Conservation (phyloP, 2,888 invertebrate species). For the Argyra leucocephala region DNA sequence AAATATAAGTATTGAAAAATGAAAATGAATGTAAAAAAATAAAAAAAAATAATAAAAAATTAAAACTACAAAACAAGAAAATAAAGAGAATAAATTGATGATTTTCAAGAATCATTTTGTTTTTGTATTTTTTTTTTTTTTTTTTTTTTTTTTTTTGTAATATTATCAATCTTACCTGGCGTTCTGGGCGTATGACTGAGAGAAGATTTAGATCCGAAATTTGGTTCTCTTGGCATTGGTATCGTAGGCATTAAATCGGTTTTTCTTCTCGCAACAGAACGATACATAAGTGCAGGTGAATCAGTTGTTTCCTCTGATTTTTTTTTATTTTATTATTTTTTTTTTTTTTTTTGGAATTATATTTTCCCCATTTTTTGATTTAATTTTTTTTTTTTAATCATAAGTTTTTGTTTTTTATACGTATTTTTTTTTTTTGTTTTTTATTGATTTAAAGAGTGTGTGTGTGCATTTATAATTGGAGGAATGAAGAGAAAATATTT, state of each 20-base stretch:
- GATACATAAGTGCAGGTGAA: constrained; percentile 54
- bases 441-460: no score
- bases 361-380: constrained; percentile 16
- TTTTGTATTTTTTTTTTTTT: no score
- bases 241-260: constrained; percentile 86
- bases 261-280: constrained; percentile 72
- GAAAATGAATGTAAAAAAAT: not conserved
- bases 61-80: constrained; percentile 16
- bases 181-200: constrained; percentile 42
- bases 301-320: constrained; percentile 42
- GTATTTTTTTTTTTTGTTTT: no score
- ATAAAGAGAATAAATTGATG: constrained; percentile 17
- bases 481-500: constrained; percentile 17
- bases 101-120: constrained; percentile 7
- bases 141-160: constrained; percentile 15
- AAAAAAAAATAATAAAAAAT: constrained; percentile 8
- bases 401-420: no score
- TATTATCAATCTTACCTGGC: constrained; percentile 39
- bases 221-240: constrained; percentile 60
- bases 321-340: constrained; percentile 20
- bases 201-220: constrained; percentile 47
- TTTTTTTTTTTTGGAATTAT: constrained; percentile 15
- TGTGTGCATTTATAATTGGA: constrained; percentile 1
- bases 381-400: no score
- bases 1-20: not conserved